phyloP scores from a whole-genome alignment of 2,888 invertebrate genomes.

The Idaea aversata region DNA sequence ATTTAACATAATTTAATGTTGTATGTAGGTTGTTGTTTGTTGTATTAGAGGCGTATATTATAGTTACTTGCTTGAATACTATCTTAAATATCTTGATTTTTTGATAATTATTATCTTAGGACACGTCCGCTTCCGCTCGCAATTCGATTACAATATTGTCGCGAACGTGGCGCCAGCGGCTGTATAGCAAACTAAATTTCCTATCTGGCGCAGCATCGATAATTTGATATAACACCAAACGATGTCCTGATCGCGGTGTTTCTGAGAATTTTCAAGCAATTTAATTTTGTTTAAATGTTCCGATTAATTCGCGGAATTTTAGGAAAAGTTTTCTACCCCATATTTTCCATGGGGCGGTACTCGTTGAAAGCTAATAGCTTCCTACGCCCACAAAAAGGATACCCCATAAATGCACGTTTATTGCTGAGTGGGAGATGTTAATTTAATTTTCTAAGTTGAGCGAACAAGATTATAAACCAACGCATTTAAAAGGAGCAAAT shows the following conservation, averaged over 20 bases:
- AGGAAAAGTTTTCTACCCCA: neutral
- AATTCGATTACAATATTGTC: constrained; percentile 27
- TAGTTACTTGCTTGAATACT: no score
- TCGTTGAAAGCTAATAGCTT: neutral
- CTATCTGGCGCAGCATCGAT: constrained; percentile 24
- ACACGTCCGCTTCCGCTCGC: neutral
- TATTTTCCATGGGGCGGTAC: neutral
- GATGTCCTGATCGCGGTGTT: constrained; percentile 16
- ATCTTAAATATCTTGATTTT: no score
- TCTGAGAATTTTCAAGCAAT: neutral
- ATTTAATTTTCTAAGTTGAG: no score
- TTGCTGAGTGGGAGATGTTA: no score
- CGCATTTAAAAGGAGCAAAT: no score
- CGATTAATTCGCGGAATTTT: neutral
- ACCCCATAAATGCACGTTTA: no score
- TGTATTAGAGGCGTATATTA: no score
- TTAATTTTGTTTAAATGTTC: neutral
- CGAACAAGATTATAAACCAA: no score
- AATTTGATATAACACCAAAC: constrained; percentile 28
- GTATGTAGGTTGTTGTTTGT: no score
- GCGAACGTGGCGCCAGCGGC: constrained; percentile 28
- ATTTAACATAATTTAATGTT: no score
- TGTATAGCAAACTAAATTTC: constrained; percentile 34
- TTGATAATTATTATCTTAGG: neutral
- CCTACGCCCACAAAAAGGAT: no score